phyloP scores from a whole-genome alignment of 1,140 invertebrate genomes.

The Bombyx mori region ASM3026992v2 NC_085111.1:17706501-17707000 shows the following conservation, averaged over 20 bases:
- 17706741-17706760: slow-evolving; percentile 31
- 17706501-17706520: slow-evolving; percentile 40
- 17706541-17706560: slow-evolving; percentile 15
- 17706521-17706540: slow-evolving; percentile 16
- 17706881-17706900: slow-evolving; percentile 33
- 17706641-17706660: slow-evolving; percentile 17
- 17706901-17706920: slow-evolving; percentile 10
- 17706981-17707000: slow-evolving; percentile 52
- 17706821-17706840: slow-evolving; percentile 43
- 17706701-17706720: slow-evolving; percentile 41
- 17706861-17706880: slow-evolving; percentile 67
- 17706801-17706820: slow-evolving; percentile 43
- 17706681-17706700: slow-evolving; percentile 49
- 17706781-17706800: slow-evolving; percentile 61
- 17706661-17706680: slow-evolving; percentile 24
- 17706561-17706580: slow-evolving; percentile 9
- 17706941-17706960: slow-evolving; percentile 58
- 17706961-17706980: slow-evolving; percentile 46
- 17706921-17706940: slow-evolving; percentile 40
- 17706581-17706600: slow-evolving; percentile 13
- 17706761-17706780: slow-evolving; percentile 44
- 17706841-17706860: slow-evolving; percentile 51
- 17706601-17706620: slow-evolving; percentile 17
- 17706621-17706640: slow-evolving; percentile 24
- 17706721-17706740: slow-evolving; percentile 38